Base-by-base conservation (phyloP, 2,888 invertebrate species). In the Toxonevra muliebris region DNA sequence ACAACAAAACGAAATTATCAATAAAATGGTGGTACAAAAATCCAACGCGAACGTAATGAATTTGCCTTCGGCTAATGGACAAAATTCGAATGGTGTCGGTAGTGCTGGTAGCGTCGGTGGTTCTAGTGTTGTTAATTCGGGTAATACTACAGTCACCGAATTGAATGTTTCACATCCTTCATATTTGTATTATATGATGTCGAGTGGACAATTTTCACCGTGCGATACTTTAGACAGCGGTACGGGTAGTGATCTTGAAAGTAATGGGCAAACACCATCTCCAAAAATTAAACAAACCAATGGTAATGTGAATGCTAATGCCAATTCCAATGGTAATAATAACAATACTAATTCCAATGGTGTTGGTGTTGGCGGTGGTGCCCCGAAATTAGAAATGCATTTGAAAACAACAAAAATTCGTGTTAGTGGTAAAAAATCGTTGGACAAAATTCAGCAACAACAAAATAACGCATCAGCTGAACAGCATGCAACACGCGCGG, bases 151-250 rank as follows among this genome's bases (percentile, higher is more conserved):
- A 9, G 76, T 77, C 19, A 77, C 78, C 65, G 82, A 81, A 62
- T 65, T 82, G 66, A 81, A 81, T 73, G 80, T 80, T 30, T 76
- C 78, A 70, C 77, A 77, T 76, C 74, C 69, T 30, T 71, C 75
- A 57, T 83, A 83, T 74, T 75, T 82, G 13, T 85, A 82, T 69
- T 84, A 81, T 66, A 77, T 91, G 65, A 91, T 92, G 89, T 90
- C 92, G 61, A 93, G 92, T 80, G 93, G 93, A 1, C 93, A 94
- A 79, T 92, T 92, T 78, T 93, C 93, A 42, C 93, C 93, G 1
- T 92, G 84, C 72, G 93, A 93, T 79, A 93, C 93, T 0, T 82
- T 93, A 71, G 94, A 94, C 85, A 94, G 93, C 68, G 94, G 94
- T 57, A 94, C 93, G 45, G 93, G 94, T 85, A 93, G 93, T 82